phyloP scores from a whole-genome alignment of 2,888 invertebrate genomes.

The Drosophila ochracea region DNA sequence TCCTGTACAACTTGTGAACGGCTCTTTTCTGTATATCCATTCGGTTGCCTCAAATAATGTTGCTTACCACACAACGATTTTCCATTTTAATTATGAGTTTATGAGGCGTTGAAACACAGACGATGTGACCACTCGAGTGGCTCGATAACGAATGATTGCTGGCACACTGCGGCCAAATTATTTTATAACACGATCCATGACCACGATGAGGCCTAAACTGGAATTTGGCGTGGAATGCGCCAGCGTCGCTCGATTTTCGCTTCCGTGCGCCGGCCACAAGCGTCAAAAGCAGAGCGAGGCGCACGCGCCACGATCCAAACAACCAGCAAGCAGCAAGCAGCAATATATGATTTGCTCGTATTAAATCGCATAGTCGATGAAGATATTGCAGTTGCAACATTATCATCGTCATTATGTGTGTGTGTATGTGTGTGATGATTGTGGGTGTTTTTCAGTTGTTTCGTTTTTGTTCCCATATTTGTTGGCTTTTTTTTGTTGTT shows the following conservation, averaged over 20 bases:
- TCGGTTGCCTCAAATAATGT: not conserved
- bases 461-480: slow-evolving; percentile 42
- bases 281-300: slow-evolving; percentile 30
- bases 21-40: not conserved
- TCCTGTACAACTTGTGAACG: not conserved
- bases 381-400: slow-evolving; percentile 19
- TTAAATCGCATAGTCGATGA: slow-evolving; percentile 28
- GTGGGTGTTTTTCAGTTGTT: slow-evolving; percentile 46
- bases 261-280: slow-evolving; percentile 56
- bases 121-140: slow-evolving; percentile 58
- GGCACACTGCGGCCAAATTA: slow-evolving; percentile 62
- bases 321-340: slow-evolving; percentile 9
- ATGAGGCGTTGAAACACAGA: slow-evolving; percentile 28
- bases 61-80: slow-evolving; percentile 68
- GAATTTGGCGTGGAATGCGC: slow-evolving; percentile 47
- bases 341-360: slow-evolving; percentile 51
- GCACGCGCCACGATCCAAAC: slow-evolving; percentile 62
- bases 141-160: slow-evolving; percentile 68
- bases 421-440: slow-evolving; percentile 23
- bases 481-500: slow-evolving; percentile 2
- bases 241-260: slow-evolving; percentile 54
- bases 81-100: slow-evolving; percentile 58
- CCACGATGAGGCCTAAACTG: slow-evolving; percentile 22
- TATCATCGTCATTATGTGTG: slow-evolving; percentile 15
- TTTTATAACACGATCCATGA: slow-evolving; percentile 69